These are phyloP conservation scores for Corythornis madagascariensis DNA, from an alignment of 2,113 vertebrate species.

Conservation along the genomic window DNA sequence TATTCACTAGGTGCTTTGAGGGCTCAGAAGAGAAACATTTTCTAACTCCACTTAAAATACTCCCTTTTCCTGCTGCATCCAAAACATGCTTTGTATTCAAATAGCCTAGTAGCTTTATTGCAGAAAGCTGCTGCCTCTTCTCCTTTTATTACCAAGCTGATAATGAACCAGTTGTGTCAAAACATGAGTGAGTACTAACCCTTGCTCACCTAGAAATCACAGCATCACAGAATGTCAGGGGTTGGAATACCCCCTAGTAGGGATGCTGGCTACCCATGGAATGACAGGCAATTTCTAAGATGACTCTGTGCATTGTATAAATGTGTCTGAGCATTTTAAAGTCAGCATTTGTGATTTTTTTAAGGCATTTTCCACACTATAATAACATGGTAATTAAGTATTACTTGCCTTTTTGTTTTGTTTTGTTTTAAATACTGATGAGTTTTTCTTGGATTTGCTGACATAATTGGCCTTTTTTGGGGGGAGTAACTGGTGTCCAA, in stretches of 20 bases:
- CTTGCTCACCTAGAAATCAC: background rate
- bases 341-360: conserved; percentile 13
- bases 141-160: background rate
- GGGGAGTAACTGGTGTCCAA: background rate
- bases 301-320: background rate
- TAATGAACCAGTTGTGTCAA: background rate
- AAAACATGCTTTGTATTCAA: background rate
- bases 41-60: background rate
- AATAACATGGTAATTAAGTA: background rate
- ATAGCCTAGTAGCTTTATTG: background rate
- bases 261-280: background rate
- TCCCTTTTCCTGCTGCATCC: background rate
- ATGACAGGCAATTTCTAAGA: background rate
- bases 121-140: background rate
- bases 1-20: background rate
- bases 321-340: background rate
- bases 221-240: too few relatives aligned
- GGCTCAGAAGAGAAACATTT: background rate
- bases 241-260: too few relatives aligned
- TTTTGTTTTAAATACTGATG: background rate
- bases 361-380: background rate
- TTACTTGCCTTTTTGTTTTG: background rate
- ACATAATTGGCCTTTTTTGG: background rate
- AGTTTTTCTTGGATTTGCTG: conserved; percentile 36
- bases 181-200: background rate